Evolutionary conservation across 2,113 vertebrate genomes (phyloP), one percentile per base, ranked within the genome.

Genomic region (Phrynosoma blainvillii): DNA sequence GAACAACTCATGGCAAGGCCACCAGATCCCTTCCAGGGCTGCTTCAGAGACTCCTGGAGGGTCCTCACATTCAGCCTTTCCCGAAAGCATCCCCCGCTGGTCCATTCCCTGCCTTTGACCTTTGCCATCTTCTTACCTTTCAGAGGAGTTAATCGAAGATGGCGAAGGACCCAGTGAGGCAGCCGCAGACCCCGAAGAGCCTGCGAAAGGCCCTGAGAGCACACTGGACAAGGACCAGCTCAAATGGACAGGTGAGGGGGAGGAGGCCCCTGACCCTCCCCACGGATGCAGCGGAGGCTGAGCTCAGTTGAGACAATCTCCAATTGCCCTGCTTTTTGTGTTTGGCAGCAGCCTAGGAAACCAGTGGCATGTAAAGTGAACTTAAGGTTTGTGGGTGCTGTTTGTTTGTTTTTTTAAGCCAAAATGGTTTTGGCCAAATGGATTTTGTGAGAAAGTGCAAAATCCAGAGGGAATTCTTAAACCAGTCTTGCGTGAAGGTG

Each of bases 121-220:
- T 59, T 11, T 59, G 85, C 59, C 2, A 90, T 96, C 94, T 92
- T 96, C 94, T 92, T 96, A 92, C 96, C 76, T 98, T 98, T 95
- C 97, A 99, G 99, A 99, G 97, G 99, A 99, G 96, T 95, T 98
- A 90, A 94, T 93, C 92, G 99, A 99, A 97, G 99, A 99, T 98
- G 98, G 97, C 89, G 98, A 99, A 97, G 98, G 98, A 94, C 97
- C 98, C 94, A 97, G 89, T 94, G 99, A 99, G 96, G 97, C 97
- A 86, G 95, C 97, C 75, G 97, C 97, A 81, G 98, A 99, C 92
- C 97, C 98, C 93, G 99, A 99, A 96, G 99, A 99, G 96, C 97
- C 98, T 96, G 95, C 97, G 92, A 99, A 98, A 98, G 98, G 99
- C 93, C 98, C 97, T 94, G 98, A 99, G 94, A 96, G 97, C 95